Conservation (phyloP, 2,888 invertebrate species). For the Andrena minutula region DNA sequence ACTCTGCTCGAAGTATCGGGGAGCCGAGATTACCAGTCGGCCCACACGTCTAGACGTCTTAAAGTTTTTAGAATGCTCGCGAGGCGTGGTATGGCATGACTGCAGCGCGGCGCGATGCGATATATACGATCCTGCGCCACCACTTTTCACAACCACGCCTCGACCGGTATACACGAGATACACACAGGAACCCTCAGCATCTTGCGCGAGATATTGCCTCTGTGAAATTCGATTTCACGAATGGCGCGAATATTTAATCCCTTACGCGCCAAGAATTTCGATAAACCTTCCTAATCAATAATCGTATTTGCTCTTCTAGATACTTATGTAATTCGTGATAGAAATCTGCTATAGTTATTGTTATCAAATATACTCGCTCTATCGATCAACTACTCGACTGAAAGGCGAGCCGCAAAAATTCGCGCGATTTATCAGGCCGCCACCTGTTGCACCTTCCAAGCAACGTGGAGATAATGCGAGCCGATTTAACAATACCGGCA, state of each 20-base stretch:
- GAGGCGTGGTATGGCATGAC: slow-evolving; percentile 68
- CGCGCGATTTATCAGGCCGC: slow-evolving; percentile 17
- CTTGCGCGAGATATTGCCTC: not conserved
- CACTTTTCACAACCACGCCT: slow-evolving; percentile 68
- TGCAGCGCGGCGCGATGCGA: slow-evolving; percentile 47
- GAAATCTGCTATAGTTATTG: not conserved
- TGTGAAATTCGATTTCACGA: not conserved
- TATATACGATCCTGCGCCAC: slow-evolving; percentile 60
- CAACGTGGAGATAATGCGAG: not conserved
- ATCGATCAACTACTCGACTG: not conserved
- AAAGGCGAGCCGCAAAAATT: not conserved
- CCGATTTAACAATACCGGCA: slow-evolving; percentile 33
- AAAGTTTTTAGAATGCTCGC: slow-evolving; percentile 69
- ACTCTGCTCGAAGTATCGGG: slow-evolving; percentile 37
- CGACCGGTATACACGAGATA: slow-evolving; percentile 43
- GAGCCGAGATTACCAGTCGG: slow-evolving; percentile 63
- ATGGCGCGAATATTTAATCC: not conserved
- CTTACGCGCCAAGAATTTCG: not conserved
- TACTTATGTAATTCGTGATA: not conserved
- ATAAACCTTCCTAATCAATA: not conserved
- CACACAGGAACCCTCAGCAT: slow-evolving; percentile 9
- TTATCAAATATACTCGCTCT: not conserved
- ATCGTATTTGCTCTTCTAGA: too few relatives aligned
- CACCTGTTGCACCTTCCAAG: slow-evolving; percentile 36
- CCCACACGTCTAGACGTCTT: slow-evolving; percentile 79